Percentiles rank a stretch among this genome's conserved stretches.
Evolutionary conservation across 2,113 vertebrate genomes (phyloP).

Genomic region (Bostrychus sinensis): DNA sequence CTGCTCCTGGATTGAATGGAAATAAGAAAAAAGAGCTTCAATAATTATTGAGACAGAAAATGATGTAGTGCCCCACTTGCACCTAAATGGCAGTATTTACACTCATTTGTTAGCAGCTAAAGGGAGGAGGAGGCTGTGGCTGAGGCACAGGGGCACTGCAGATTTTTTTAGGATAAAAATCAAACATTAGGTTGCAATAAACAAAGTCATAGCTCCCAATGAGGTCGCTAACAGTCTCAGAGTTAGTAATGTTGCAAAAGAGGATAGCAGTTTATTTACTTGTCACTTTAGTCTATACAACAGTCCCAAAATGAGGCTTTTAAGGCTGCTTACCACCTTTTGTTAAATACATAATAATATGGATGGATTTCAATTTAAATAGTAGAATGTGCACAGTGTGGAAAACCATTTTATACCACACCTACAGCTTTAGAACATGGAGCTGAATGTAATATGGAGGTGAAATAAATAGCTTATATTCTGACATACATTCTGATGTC

Average conservation of each 20-base stretch:
- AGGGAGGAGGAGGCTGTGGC: conserved; percentile 37
- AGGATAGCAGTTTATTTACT: too few species aligned
- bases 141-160: conserved; percentile 3
- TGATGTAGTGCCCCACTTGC: conserved; percentile 60
- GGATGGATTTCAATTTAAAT: too few species aligned
- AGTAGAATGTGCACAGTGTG: too few species aligned
- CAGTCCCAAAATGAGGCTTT: too few species aligned
- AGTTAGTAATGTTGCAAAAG: neutral
- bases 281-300: too few species aligned
- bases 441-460: too few species aligned
- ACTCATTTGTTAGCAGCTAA: conserved; percentile 57
- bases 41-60: conserved; percentile 58
- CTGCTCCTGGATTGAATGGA: conserved; percentile 31
- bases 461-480: too few species aligned
- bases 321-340: too few species aligned
- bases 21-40: conserved; percentile 30
- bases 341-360: too few species aligned
- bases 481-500: too few species aligned
- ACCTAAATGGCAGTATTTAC: conserved; percentile 62
- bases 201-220: conserved; percentile 23
- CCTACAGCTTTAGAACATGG: too few species aligned
- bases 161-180: conserved; percentile 41
- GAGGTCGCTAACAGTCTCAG: neutral
- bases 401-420: too few species aligned
- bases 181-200: conserved; percentile 44